phyloP scores from a whole-genome alignment of 1,140 invertebrate species.

The Radopholus similis region DNA sequence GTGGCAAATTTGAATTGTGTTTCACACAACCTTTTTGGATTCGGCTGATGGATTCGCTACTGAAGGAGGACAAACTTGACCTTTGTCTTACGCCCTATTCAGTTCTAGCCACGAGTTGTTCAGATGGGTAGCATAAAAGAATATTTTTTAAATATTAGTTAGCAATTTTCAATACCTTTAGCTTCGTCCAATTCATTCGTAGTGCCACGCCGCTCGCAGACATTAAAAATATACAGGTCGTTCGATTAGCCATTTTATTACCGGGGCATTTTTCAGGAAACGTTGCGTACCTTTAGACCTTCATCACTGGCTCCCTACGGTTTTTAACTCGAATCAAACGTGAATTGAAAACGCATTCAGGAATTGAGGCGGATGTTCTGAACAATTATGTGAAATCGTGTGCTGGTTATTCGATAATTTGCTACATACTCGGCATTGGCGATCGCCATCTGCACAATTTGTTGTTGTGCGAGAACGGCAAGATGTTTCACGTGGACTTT shows the following conservation, averaged over 20 bases:
- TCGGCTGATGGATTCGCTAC: slow-evolving; percentile 86
- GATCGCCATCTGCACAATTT: slow-evolving; percentile 97
- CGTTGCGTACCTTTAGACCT: slow-evolving; percentile 83
- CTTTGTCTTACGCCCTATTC: slow-evolving; percentile 90
- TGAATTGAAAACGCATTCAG: neutral
- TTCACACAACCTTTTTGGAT: too few species aligned
- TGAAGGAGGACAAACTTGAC: slow-evolving; percentile 87
- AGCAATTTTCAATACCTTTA: neutral
- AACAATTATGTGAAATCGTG: slow-evolving; percentile 82
- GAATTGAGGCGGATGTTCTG: slow-evolving; percentile 84
- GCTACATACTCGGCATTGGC: slow-evolving; percentile 92
- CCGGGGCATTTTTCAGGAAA: slow-evolving; percentile 37
- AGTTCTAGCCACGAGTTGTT: slow-evolving; percentile 85
- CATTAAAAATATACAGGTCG: slow-evolving; percentile 47
- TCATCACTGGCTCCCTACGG: slow-evolving; percentile 81
- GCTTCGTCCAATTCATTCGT: slow-evolving; percentile 92
- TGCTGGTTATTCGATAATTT: slow-evolving; percentile 96
- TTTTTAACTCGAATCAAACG: neutral
- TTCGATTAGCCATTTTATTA: slow-evolving; percentile 3
- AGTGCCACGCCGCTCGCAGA: slow-evolving; percentile 64
- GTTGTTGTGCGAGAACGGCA: slow-evolving; percentile 68
- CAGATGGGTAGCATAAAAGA: slow-evolving; percentile 68
- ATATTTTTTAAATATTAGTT: too few species aligned
- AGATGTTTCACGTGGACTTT: slow-evolving; percentile 92
- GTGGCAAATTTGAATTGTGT: too few species aligned